These are phyloP conservation scores for roundworm (Caenorhabditis elegans) DNA, from an alignment of 1,140 invertebrate species.

Conservation along the genomic window DNA sequence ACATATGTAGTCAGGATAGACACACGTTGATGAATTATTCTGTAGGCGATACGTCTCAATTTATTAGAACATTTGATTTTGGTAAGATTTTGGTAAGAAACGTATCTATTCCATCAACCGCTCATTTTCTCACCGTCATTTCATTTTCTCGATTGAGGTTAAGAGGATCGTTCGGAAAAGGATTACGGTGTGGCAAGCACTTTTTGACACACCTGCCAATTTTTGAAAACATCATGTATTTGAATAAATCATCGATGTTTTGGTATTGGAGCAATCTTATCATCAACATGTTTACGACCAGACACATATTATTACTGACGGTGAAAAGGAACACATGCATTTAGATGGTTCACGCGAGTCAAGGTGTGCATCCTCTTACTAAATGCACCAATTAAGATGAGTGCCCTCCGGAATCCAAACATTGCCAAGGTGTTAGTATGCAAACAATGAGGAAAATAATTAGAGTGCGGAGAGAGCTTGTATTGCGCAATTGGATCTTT, in stretches of 20 bases:
- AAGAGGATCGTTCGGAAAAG: constrained; percentile 20
- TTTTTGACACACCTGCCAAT: background rate
- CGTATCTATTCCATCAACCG: too few relatives aligned
- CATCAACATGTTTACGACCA: too few relatives aligned
- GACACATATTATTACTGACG: too few relatives aligned
- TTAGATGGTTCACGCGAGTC: background rate
- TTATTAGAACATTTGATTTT: too few relatives aligned
- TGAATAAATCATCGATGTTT: constrained; percentile 12
- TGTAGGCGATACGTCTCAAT: background rate
- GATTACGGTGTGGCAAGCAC: background rate
- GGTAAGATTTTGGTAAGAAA: too few relatives aligned
- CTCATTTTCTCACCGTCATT: background rate
- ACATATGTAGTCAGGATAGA: background rate
- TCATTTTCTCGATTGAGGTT: constrained; percentile 24
- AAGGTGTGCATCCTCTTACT: background rate
- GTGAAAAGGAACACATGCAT: background rate
- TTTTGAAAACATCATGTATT: background rate
- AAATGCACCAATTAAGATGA: constrained; percentile 11
- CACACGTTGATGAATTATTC: constrained; percentile 18
- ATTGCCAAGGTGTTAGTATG: constrained; percentile 18
- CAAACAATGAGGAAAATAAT: constrained; percentile 3
- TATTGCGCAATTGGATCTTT: constrained; percentile 13
- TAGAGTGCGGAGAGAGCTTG: constrained; percentile 22
- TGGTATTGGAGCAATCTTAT: too few relatives aligned
- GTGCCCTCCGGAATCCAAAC: constrained; percentile 22